Conservation (phyloP, 92 coral and sea anemone species). For the Anthopleura xanthogrammica region DNA sequence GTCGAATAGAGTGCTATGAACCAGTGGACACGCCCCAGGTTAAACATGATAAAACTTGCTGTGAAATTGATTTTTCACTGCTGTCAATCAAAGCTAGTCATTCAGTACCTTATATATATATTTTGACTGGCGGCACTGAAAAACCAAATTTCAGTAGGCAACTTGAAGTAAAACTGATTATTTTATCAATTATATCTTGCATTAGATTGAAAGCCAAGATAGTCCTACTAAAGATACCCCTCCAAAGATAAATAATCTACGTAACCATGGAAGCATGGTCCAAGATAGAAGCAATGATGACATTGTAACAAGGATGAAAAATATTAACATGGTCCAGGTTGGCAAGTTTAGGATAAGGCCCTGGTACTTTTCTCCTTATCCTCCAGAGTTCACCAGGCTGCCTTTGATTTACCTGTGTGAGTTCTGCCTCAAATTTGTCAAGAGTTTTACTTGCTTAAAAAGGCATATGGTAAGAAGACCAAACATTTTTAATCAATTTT, state of each 20-base stretch:
- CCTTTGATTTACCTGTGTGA: conserved; percentile 92
- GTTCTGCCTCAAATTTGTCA: conserved; percentile 90
- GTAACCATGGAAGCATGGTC: conserved; percentile 94
- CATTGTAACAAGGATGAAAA: conserved; percentile 95
- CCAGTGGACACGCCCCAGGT: no score
- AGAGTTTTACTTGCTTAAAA: conserved; percentile 94
- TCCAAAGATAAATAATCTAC: conserved; percentile 74
- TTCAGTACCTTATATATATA: no score
- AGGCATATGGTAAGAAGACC: conserved; percentile 77
- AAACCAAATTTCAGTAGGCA: no score
- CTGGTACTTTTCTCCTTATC: conserved; percentile 98
- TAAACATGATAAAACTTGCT: no score
- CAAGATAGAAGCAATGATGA: conserved; percentile 99
- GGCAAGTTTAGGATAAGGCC: conserved; percentile 92
- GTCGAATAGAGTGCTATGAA: no score
- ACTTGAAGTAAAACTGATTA: no score
- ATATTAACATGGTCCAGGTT: conserved; percentile 87
- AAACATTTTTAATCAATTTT: not conserved
- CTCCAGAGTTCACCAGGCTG: conserved; percentile 84
- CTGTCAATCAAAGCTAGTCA: no score
- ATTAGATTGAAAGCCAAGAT: conserved; percentile 88
- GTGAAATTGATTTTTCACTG: no score
- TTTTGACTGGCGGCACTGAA: no score
- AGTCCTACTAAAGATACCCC: conserved; percentile 89
- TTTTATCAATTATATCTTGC: not conserved